Percentiles rank a stretch among this genome's conserved stretches.
These are phyloP conservation scores for Hypanus sabinus DNA, from an alignment of 2,113 vertebrate genomes.

Conservation along the genomic window DNA sequence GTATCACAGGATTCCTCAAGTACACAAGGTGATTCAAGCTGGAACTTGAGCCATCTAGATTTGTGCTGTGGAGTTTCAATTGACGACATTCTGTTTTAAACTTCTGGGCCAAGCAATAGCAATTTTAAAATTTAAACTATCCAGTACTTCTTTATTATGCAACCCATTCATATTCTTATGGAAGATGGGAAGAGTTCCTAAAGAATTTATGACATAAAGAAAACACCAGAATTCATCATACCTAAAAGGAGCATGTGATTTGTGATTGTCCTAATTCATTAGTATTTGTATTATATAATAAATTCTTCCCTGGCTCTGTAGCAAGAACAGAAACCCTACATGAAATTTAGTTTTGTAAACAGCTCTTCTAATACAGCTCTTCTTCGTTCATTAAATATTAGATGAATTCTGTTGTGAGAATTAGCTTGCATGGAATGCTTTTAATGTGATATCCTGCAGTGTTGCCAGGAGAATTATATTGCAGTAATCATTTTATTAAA, in stretches of 20 bases:
- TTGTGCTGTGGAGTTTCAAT: background rate
- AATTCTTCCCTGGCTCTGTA: background rate
- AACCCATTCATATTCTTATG: background rate
- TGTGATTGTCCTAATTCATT: background rate
- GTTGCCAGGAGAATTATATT: background rate
- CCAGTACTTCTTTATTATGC: background rate
- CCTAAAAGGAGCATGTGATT: background rate
- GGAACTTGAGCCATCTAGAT: background rate
- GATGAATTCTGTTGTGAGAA: background rate
- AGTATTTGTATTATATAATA: background rate
- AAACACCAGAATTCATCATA: background rate
- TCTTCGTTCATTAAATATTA: background rate
- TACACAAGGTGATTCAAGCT: background rate
- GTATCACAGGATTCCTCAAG: background rate
- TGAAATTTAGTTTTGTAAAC: background rate
- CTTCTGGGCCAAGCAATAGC: background rate
- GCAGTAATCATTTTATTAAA: background rate
- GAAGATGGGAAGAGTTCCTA: background rate
- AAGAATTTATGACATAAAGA: background rate
- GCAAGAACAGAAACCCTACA: background rate
- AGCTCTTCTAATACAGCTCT: background rate
- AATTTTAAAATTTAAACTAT: background rate
- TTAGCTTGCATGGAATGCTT: background rate
- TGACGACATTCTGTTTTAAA: background rate
- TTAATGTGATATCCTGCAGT: background rate